Conservation (phyloP, 1,140 invertebrate species). For the Drosophila ogumai region DNA sequence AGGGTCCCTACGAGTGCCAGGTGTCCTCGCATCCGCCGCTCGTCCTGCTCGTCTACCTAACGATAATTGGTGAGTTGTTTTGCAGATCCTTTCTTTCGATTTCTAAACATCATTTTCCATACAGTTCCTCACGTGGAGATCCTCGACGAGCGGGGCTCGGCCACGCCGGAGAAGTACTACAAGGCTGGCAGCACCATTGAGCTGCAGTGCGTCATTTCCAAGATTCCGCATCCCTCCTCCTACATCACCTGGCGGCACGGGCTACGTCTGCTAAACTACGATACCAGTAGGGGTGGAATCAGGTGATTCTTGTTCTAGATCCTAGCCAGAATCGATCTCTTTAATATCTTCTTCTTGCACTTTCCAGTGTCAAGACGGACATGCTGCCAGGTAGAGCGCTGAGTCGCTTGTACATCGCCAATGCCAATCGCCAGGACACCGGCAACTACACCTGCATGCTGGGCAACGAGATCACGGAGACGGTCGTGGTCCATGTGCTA, state of each 20-base stretch:
- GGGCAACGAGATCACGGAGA: constrained; percentile 90
- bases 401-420: constrained; percentile 92
- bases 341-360: background rate
- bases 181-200: constrained; percentile 94
- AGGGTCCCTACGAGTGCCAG: constrained; percentile 92
- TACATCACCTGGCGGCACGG: constrained; percentile 93
- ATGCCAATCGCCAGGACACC: constrained; percentile 92
- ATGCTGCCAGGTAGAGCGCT: constrained; percentile 90
- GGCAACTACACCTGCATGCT: constrained; percentile 94
- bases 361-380: constrained; percentile 92
- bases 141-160: constrained; percentile 91
- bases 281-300: constrained; percentile 92
- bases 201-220: constrained; percentile 92
- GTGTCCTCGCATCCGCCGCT: constrained; percentile 91
- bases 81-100: background rate
- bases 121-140: constrained; percentile 94
- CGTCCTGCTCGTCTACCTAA: constrained; percentile 89
- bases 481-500: constrained; percentile 92
- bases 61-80: constrained; percentile 88
- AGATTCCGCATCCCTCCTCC: constrained; percentile 91
- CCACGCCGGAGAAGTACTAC: constrained; percentile 93
- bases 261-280: constrained; percentile 92
- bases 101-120: constrained; percentile 42
- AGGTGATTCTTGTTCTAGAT: constrained; percentile 86
- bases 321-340: background rate